Base-by-base conservation (phyloP, 2,888 invertebrate genomes). In the Eugnorisma glareosa region DNA sequence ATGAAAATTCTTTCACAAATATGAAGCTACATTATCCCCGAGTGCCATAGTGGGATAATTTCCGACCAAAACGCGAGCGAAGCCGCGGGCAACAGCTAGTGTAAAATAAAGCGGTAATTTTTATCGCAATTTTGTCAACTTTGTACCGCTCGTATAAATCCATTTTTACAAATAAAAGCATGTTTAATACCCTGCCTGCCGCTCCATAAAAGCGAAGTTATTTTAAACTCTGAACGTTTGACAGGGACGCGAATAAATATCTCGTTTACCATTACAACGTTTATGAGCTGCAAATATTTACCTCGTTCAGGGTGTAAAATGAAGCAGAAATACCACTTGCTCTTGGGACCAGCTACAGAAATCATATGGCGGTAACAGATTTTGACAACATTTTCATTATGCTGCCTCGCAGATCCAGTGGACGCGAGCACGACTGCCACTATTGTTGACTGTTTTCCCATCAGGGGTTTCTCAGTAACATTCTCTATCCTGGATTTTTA, bases 231-330 rank as follows among this genome's bases (percentile, higher is more conserved):
- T 57, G 0, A 70, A 31, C 45, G 37, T 64, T 72, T 80, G 75
- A 69, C 61, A 67, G 72, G n/a, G 48, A 75, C 48, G n/a, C 43
- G 48, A 64, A 79, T 75, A 79, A 75, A 80, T 67, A 75, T 75
- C 69, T 61, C n/a, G 61, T 70, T 83, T 57, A 63, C 61, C 54
- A 77, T 78, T 73, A 57, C 48, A 67, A 37, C 28, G 57, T 82
- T 75, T 80, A 83, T 75, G 75, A 72, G 31, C 40, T 11, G 37
- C 48, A 75, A 84, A 84, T 82, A 75, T 82, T 83, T 83, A 68
- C 43, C 31, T n/a, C 28, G 21, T 15, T 45, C 5, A 2, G 4
- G 28, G 1, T 31, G 7, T 1, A 48, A 7, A 28, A 21, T 18
- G 2, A 1, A 3, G 24, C 72, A 80, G 74, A 79, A 82, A 68